Conservation (phyloP, 2,888 invertebrate genomes). For the Rapana venosa region DNA sequence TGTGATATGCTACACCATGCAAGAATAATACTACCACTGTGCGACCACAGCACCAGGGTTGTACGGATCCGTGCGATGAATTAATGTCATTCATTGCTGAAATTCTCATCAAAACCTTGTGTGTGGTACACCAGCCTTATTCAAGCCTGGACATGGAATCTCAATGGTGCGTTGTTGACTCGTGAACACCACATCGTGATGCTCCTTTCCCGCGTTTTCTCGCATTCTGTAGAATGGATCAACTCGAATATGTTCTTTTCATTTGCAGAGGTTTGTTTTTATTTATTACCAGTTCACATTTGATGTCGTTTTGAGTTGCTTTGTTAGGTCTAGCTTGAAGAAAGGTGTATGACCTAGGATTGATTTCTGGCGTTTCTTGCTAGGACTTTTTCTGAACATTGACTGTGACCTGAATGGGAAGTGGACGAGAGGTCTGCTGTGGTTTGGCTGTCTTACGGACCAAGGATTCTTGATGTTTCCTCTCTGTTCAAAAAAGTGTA, state of each 20-base stretch:
- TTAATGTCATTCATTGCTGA: not conserved
- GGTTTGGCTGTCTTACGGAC: slow-evolving; percentile 28
- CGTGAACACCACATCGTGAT: no score
- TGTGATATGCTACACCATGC: slow-evolving; percentile 14
- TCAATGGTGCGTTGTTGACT: not conserved
- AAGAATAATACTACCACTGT: not conserved
- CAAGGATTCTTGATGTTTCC: slow-evolving; percentile 3
- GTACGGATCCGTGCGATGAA: not conserved
- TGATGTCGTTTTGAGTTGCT: not conserved
- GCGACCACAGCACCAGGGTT: not conserved
- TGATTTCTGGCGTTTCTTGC: not conserved
- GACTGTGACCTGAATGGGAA: not conserved
- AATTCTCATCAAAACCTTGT: not conserved
- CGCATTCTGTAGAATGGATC: not conserved
- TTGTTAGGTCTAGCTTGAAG: not conserved
- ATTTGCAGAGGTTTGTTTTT: not conserved
- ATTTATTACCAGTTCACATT: not conserved
- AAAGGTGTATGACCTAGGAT: not conserved
- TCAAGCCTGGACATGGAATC: not conserved
- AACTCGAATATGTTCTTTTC: not conserved
- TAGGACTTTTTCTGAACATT: not conserved
- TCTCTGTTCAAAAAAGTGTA: not conserved
- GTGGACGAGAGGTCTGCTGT: not conserved
- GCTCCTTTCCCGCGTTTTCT: no score
- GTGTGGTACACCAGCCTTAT: not conserved